Evolutionary conservation across 2,888 invertebrate genomes (phyloP).

Genomic region (Acheta domesticus): DNA sequence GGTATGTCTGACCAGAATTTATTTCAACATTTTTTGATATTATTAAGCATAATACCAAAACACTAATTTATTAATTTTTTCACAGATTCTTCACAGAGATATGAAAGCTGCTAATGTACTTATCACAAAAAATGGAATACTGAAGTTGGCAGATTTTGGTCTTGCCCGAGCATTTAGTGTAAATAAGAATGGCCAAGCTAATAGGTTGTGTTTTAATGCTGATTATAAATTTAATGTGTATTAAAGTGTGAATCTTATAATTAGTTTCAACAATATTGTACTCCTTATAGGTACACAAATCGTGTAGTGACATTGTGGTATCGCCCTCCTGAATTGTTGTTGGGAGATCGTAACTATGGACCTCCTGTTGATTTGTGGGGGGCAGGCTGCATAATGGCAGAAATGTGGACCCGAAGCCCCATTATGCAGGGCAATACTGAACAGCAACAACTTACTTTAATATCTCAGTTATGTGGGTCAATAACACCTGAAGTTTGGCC

Average conservation of each 20-base stretch:
- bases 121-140: conserved; percentile 88
- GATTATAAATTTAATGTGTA: conserved; percentile 25
- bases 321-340: conserved; percentile 64
- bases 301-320: conserved; percentile 98
- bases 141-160: conserved; percentile 97
- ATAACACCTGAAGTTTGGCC: conserved; percentile 93
- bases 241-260: too few species aligned
- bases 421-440: conserved; percentile 97
- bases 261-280: too few species aligned
- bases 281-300: conserved; percentile 80
- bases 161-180: conserved; percentile 90
- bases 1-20: conserved; percentile 29
- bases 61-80: conserved; percentile 23
- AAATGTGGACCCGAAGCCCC: conserved; percentile 94
- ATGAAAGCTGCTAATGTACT: conserved; percentile 99
- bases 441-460: conserved; percentile 90
- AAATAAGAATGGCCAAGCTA: conserved; percentile 78
- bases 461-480: conserved; percentile 93
- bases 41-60: neutral
- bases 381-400: conserved; percentile 99
- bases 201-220: conserved; percentile 49
- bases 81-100: conserved; percentile 81
- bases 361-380: conserved; percentile 97
- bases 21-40: neutral
- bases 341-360: conserved; percentile 90